These are phyloP conservation scores for Sphyrna mokarran DNA, from an alignment of 2,113 vertebrate genomes.

Conservation along the genomic window DNA sequence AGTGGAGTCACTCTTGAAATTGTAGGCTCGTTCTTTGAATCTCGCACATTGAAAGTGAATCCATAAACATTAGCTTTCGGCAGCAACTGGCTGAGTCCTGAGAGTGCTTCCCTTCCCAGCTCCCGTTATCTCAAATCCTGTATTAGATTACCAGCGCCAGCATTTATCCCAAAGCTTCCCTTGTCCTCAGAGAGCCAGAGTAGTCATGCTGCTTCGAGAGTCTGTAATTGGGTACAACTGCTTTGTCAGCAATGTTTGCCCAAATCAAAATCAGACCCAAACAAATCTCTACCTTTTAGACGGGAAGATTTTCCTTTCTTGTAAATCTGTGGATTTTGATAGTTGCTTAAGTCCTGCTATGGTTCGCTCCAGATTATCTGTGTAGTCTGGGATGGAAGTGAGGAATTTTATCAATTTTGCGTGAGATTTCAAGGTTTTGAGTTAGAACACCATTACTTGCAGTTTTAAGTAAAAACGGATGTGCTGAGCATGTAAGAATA, in stretches of 20 bases:
- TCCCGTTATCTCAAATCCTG: not conserved
- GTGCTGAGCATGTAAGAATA: not conserved
- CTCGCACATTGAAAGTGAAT: not conserved
- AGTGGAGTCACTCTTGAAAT: not conserved
- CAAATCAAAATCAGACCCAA: not conserved
- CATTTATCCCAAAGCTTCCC: not conserved
- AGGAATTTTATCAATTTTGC: not conserved
- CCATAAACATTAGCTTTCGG: not conserved
- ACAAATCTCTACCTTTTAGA: not conserved
- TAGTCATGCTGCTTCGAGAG: not conserved
- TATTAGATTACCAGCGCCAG: not conserved
- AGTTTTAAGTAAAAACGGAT: constrained; percentile 11
- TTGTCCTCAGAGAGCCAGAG: not conserved
- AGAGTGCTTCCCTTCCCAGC: not conserved
- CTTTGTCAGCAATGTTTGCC: not conserved
- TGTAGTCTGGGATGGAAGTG: not conserved
- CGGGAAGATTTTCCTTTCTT: not conserved
- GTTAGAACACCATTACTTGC: not conserved
- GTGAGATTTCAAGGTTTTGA: not conserved
- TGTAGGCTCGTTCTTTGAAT: not conserved
- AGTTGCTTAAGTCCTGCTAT: not conserved
- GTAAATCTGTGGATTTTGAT: not conserved
- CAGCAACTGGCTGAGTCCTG: not conserved
- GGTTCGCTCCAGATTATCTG: not conserved
- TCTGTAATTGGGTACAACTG: not conserved